These are phyloP conservation scores for Oryctes rhinoceros DNA, from an alignment of 1,140 invertebrate species.

Conservation along the genomic window DNA sequence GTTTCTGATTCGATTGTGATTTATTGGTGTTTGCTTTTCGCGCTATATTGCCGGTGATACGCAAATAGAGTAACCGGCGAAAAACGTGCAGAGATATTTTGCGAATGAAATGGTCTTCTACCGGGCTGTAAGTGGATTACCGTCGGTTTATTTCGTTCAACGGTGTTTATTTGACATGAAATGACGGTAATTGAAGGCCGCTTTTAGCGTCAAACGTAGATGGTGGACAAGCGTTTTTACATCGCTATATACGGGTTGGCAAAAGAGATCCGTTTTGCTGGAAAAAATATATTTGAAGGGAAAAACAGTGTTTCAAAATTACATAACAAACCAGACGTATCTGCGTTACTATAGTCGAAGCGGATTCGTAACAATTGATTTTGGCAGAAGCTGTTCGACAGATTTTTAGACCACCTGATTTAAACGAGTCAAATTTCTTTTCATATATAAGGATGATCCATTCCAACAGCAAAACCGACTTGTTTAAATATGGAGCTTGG, in stretches of 20 bases:
- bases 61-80: neutral
- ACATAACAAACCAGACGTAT: no score
- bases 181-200: neutral
- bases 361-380: no score
- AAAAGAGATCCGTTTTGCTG: no score
- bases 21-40: constrained; percentile 5
- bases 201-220: neutral
- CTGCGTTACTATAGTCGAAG: no score
- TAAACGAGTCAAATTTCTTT: no score
- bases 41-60: neutral
- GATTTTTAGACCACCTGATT: no score
- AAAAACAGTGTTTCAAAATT: no score
- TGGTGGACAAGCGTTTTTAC: neutral
- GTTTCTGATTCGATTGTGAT: neutral
- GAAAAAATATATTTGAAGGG: no score
- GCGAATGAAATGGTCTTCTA: neutral
- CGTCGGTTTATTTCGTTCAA: neutral
- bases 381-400: no score
- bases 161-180: constrained; percentile 5
- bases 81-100: neutral
- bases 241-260: neutral
- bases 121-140: constrained; percentile 1
- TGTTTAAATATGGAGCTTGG: no score
- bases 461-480: no score
- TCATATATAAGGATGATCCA: no score